These are phyloP conservation scores for Anseranas semipalmata DNA, from an alignment of 2,113 vertebrate species.

Conservation along the genomic window DNA sequence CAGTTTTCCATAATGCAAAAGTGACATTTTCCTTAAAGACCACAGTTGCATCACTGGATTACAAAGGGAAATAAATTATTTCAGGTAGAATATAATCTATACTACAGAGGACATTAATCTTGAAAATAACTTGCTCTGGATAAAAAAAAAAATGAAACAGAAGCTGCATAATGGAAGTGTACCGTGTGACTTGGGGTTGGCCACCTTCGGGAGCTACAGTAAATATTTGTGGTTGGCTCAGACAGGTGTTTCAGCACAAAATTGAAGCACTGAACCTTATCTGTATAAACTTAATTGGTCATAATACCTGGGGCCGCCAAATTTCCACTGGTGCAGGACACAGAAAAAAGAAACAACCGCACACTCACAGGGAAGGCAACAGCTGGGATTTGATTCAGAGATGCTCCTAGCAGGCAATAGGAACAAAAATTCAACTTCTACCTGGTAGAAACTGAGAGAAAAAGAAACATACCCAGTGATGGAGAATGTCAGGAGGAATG, in stretches of 20 bases:
- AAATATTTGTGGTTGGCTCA: not conserved
- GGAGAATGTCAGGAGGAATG: not conserved
- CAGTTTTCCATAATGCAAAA: not conserved
- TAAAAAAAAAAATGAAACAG: not conserved
- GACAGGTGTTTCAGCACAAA: not conserved
- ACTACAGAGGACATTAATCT: not conserved
- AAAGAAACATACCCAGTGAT: not conserved
- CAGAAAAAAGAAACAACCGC: not conserved
- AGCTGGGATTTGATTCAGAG: not conserved
- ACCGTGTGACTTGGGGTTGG: not conserved
- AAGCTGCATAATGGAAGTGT: not conserved
- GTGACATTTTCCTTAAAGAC: not conserved
- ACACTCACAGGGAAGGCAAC: not conserved
- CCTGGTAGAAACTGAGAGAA: not conserved
- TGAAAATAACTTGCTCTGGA: not conserved
- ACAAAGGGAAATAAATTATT: not conserved
- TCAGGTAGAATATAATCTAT: not conserved
- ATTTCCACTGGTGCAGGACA: not conserved
- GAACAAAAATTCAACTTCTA: not conserved
- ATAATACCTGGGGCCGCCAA: not conserved
- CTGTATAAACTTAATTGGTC: not conserved
- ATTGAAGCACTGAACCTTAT: not conserved
- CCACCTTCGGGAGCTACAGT: not conserved
- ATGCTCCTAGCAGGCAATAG: not conserved
- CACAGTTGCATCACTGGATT: not conserved